Evolutionary conservation across 1,140 invertebrate species (phyloP).

Genomic region (Sycobia sp.): DNA sequence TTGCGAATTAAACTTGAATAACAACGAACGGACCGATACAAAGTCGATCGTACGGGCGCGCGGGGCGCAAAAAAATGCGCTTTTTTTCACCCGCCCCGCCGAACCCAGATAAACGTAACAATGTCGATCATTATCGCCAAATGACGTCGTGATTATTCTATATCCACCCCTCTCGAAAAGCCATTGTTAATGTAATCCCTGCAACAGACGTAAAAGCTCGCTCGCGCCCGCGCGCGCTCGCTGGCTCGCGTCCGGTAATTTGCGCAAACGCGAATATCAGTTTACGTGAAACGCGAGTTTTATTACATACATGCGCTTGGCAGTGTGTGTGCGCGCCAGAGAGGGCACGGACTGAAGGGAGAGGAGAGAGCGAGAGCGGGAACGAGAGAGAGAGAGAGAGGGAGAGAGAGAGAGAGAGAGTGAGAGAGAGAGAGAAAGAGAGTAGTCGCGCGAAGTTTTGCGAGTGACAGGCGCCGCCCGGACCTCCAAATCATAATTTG

Average conservation of each 20-base stretch:
- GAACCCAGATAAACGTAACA: conserved; percentile 33
- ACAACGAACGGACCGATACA: conserved; percentile 25
- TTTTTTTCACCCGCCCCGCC: background rate
- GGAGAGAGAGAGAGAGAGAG: background rate
- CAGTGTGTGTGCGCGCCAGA: background rate
- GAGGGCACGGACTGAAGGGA: background rate
- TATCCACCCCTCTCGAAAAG: conserved; percentile 2
- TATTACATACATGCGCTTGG: conserved; percentile 30
- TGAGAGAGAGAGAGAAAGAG: background rate
- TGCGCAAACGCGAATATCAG: conserved; percentile 37
- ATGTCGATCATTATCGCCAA: conserved; percentile 35
- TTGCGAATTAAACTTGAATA: conserved; percentile 18
- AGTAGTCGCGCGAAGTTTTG: conserved; percentile 30
- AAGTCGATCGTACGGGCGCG: conserved; percentile 1
- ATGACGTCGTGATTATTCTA: conserved; percentile 37
- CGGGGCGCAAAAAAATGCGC: conserved; percentile 11
- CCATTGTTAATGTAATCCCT: conserved; percentile 38
- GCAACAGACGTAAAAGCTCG: conserved; percentile 37
- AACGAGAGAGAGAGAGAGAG: background rate
- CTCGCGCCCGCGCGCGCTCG: too few species aligned
- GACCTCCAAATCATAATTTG: conserved; percentile 37
- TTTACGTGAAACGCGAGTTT: conserved; percentile 37
- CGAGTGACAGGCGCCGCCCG: conserved; percentile 35
- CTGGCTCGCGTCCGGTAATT: conserved; percentile 34
- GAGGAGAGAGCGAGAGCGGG: background rate